Percentiles rank a stretch among this genome's conserved stretches.
Evolutionary conservation across 2,113 vertebrate species (phyloP).

Genomic region (Steatornis caripensis): DNA sequence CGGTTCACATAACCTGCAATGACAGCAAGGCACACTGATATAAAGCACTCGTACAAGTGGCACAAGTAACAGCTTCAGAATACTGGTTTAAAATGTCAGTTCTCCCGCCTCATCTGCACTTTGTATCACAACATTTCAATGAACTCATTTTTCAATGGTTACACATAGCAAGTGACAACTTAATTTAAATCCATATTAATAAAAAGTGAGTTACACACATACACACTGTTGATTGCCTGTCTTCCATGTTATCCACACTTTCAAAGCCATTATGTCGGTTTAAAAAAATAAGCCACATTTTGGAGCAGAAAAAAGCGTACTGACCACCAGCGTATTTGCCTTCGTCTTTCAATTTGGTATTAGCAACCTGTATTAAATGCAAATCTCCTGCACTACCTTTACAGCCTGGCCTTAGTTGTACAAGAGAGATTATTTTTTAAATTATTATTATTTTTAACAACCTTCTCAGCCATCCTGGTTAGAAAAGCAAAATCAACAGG

Average conservation of each 20-base stretch:
- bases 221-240: neutral
- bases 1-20: accelerated
- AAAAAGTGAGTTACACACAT: neutral
- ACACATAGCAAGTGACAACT: neutral
- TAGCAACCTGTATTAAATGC: neutral
- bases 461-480: neutral
- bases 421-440: neutral
- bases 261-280: neutral
- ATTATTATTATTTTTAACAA: neutral
- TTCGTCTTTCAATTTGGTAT: neutral
- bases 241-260: neutral
- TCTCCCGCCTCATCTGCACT: neutral
- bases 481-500: conserved; percentile 25
- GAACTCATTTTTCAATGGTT: conserved; percentile 19
- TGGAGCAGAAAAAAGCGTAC: neutral
- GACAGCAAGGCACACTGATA: neutral
- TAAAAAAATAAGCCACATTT: neutral
- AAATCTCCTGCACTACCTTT: neutral
- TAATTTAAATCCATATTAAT: conserved; percentile 34
- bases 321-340: neutral
- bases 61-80: neutral
- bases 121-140: conserved; percentile 7
- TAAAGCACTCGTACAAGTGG: neutral
- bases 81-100: neutral
- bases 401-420: neutral